Conservation (phyloP, 1,140 invertebrate genomes). For the Drosophila miranda region DNA sequence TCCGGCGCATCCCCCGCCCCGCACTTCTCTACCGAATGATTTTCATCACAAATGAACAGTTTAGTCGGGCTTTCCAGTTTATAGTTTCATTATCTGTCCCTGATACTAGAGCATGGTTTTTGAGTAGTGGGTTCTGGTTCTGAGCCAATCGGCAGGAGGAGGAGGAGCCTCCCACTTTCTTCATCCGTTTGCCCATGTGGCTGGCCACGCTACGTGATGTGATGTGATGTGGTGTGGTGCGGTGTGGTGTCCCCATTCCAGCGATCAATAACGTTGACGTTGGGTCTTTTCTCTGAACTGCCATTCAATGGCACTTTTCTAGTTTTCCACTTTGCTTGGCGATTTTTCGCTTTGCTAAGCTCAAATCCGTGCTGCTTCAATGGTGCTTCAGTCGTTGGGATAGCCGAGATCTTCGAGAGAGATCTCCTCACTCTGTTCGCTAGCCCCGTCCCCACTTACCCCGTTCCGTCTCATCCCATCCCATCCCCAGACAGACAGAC, state of each 20-base stretch:
- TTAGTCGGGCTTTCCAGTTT: slow-evolving; percentile 22
- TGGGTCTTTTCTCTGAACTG: slow-evolving; percentile 36
- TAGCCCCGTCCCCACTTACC: too few species aligned
- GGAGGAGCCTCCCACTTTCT: too few species aligned
- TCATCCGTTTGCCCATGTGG: too few species aligned
- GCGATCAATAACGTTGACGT: slow-evolving; percentile 35
- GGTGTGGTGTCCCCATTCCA: slow-evolving; percentile 36
- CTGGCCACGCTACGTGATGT: too few species aligned
- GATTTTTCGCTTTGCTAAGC: slow-evolving; percentile 2
- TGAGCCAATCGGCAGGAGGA: too few species aligned
- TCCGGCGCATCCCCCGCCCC: slow-evolving; percentile 2
- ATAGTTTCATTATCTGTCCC: slow-evolving; percentile 33
- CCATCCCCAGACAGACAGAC: background rate
- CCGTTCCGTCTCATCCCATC: background rate
- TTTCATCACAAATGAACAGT: slow-evolving; percentile 39
- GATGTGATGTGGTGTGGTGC: slow-evolving; percentile 25
- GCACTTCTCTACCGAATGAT: slow-evolving; percentile 2
- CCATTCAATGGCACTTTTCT: slow-evolving; percentile 39
- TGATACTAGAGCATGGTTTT: background rate
- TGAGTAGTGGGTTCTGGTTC: too few species aligned
- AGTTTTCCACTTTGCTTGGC: slow-evolving; percentile 24
- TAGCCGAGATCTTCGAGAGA: too few species aligned
- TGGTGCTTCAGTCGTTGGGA: too few species aligned
- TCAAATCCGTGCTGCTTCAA: background rate
- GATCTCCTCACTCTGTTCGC: too few species aligned